Conservation (phyloP, 2,113 vertebrate genomes). For the Callopanchax toddi region DNA sequence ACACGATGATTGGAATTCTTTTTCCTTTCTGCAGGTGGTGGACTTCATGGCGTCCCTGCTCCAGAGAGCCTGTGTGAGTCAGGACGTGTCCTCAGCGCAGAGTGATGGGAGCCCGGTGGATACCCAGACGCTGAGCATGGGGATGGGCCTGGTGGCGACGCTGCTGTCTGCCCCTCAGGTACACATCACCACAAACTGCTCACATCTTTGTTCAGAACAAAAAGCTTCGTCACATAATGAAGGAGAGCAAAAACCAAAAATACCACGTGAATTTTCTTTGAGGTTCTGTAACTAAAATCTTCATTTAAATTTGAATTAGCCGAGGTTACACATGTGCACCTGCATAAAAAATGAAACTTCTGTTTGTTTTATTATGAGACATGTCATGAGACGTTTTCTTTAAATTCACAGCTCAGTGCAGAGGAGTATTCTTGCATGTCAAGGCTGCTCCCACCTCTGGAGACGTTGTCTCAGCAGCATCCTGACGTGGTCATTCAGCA, state of each 20-base stretch:
- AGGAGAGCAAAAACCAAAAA: too few relatives aligned
- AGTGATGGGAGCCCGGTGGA: slow-evolving; percentile 74
- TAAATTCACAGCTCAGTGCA: slow-evolving; percentile 78
- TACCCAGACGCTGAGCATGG: slow-evolving; percentile 90
- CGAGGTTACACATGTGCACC: too few relatives aligned
- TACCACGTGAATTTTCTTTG: too few relatives aligned
- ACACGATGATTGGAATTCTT: neutral
- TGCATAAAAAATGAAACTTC: too few relatives aligned
- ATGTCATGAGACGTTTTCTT: neutral
- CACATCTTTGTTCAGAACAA: too few relatives aligned
- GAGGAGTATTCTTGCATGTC: slow-evolving; percentile 83
- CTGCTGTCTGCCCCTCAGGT: slow-evolving; percentile 89
- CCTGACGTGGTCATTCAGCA: slow-evolving; percentile 86
- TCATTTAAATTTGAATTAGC: too few relatives aligned
- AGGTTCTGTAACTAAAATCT: too few relatives aligned
- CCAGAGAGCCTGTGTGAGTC: slow-evolving; percentile 82
- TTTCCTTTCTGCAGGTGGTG: slow-evolving; percentile 80
- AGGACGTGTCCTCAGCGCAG: slow-evolving; percentile 34
- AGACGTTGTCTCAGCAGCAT: slow-evolving; percentile 82
- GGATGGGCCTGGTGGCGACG: slow-evolving; percentile 89
- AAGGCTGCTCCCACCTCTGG: slow-evolving; percentile 81
- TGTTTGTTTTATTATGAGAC: too few relatives aligned
- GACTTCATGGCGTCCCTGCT: slow-evolving; percentile 86
- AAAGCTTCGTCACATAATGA: too few relatives aligned
- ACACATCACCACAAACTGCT: slow-evolving; percentile 2